A percentile compares a stretch with the other conserved stretches of the same genome.
Conservation (phyloP, 2,113 vertebrate species). For the Pao palembangensis region DNA sequence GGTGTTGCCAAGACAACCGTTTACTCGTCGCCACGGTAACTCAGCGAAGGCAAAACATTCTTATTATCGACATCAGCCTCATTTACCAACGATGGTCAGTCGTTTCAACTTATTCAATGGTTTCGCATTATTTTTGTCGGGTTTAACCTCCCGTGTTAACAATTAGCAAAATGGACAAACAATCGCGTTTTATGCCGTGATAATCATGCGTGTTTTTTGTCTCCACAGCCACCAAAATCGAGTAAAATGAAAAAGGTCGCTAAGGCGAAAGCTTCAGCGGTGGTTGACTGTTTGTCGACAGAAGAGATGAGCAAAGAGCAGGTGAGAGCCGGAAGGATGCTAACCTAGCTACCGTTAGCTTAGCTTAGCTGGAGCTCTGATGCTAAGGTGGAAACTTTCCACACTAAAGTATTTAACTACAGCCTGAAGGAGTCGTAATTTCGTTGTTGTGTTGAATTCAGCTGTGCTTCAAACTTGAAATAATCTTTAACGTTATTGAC, state of each 20-base stretch:
- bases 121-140: no score
- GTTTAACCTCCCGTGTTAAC: not conserved
- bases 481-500: no score
- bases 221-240: slow-evolving; percentile 29
- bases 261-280: not conserved
- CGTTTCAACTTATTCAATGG: no score
- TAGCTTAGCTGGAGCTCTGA: not conserved
- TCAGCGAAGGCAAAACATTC: no score
- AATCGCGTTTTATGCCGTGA: no score
- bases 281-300: slow-evolving; percentile 37
- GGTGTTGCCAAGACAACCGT: slow-evolving; percentile 43
- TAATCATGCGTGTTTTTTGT: not conserved
- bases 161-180: not conserved
- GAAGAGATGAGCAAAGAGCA: slow-evolving; percentile 60
- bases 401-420: no score
- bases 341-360: slow-evolving; percentile 12
- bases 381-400: not conserved
- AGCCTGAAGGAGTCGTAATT: no score
- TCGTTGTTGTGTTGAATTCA: no score
- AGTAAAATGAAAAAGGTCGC: slow-evolving; percentile 26
- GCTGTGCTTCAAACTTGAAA: no score
- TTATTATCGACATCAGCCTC: no score
- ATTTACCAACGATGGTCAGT: no score
- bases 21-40: not conserved
- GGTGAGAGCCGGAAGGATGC: slow-evolving; percentile 27